Base-by-base conservation (phyloP, 2,797 vertebrate genomes). In the Danionella dracula region DNA sequence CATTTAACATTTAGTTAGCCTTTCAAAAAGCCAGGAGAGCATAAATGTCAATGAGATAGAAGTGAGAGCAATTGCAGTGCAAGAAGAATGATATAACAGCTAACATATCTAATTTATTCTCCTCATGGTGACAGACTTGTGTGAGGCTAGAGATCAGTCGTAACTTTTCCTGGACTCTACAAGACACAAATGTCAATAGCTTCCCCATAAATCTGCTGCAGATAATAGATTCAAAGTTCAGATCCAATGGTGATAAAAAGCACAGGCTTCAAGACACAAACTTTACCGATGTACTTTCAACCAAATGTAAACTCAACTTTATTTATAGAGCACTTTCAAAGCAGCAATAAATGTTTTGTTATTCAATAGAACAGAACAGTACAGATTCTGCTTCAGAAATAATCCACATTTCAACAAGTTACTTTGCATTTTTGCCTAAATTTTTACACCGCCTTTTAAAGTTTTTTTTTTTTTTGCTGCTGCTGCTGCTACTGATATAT, bases 101-200 rank as follows among this genome's bases (percentile, higher is more conserved):
- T 27, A 27, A 27, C 23, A 27, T 27, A 17, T 53, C 32, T 21
- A 53, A 6, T 12, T 34, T 64, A 38, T 54, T 64, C 46, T 54
- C 40, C 63, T 31, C 19, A 37, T 49, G 1, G 16, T 13, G 13
- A 46, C 16, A 50, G 61, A 21, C 62, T 66, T 44, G 68, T 75
- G 54, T 77, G 54, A 50, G 41, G 29, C 31, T 45, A 82, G 70
- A 71, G 61, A 77, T 69, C 66, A 76, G 56, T 72, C 54, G 20
- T 51, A 66, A 37, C 41, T 60, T n/a, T 65, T 46, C 17, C 42
- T 61, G n/a, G 2, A 72, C 45, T 76, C 75, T 55, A 81, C 72
- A 78, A 59, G 62, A 49, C 64, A 73, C 55, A 71, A 68, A 72
- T 64, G 72, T 77, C 78, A 78, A 86, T 84, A 81, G 53, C 41